Conservation (phyloP, 92 coral and sea anemone genomes). For the Palythoa grandis region DNA sequence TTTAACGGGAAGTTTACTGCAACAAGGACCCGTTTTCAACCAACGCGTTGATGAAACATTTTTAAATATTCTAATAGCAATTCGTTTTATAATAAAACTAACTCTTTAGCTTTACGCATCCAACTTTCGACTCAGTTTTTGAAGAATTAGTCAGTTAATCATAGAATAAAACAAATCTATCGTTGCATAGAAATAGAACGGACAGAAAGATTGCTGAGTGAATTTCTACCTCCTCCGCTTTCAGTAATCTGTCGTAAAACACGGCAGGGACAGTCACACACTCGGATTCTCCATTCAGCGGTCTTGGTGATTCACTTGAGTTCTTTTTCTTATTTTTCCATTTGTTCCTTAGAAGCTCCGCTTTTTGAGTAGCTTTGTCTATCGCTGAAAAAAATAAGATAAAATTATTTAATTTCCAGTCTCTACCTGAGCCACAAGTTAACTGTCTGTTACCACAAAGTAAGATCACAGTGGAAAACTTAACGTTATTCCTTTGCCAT, state of each 20-base stretch:
- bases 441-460: not conserved
- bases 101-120: no score
- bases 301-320: constrained; percentile 58
- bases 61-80: no score
- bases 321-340: constrained; percentile 75
- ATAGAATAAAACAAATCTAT: no score
- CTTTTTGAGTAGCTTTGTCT: constrained; percentile 71
- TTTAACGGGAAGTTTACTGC: no score
- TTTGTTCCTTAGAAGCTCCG: constrained; percentile 69
- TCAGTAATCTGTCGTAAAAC: constrained; percentile 69
- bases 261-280: constrained; percentile 68
- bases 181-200: no score
- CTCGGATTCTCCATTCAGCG: constrained; percentile 78
- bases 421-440: not conserved
- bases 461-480: no score
- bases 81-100: no score
- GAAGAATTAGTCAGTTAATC: not conserved
- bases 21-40: no score
- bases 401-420: not conserved
- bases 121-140: no score
- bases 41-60: no score
- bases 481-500: no score
- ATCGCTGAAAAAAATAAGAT: constrained; percentile 43
- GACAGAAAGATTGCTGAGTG: not conserved
- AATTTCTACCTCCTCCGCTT: constrained; percentile 77